Conservation (phyloP, 2,797 vertebrate species). For the Rhinella marina region DNA sequence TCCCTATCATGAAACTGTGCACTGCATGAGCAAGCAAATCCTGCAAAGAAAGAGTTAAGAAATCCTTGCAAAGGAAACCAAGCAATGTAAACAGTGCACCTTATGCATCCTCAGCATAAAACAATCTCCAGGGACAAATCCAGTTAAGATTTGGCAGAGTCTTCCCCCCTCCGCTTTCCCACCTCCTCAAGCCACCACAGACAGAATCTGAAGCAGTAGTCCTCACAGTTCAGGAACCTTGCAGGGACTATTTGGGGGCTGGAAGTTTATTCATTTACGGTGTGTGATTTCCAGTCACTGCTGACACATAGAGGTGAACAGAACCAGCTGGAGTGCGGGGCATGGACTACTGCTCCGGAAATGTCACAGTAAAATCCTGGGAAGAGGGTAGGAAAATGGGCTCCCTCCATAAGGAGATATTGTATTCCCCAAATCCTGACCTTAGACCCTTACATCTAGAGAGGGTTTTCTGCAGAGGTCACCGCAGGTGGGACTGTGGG, state of each 20-base stretch:
- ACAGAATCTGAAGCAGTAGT: not conserved
- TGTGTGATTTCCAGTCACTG: not conserved
- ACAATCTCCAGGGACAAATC: constrained; percentile 13
- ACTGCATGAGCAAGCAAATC: not conserved
- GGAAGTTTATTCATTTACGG: not conserved
- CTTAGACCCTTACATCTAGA: not conserved
- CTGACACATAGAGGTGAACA: not conserved
- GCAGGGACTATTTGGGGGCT: not conserved
- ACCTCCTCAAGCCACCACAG: not conserved
- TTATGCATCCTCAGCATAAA: constrained; percentile 39
- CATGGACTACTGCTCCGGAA: not conserved
- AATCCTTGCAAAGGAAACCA: not conserved
- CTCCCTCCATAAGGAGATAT: too few relatives aligned
- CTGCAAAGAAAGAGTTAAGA: constrained; percentile 18
- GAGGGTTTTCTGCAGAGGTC: not conserved
- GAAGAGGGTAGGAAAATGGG: too few relatives aligned
- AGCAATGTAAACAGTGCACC: constrained; percentile 36
- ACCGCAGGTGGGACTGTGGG: not conserved
- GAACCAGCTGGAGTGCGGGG: not conserved
- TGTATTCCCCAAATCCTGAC: too few relatives aligned
- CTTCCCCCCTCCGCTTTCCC: not conserved
- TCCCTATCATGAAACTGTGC: not conserved
- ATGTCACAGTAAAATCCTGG: not conserved
- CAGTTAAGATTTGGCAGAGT: constrained; percentile 21
- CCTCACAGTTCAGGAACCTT: not conserved